Conservation (phyloP, 2,113 vertebrate species). For the Vanacampus margaritifer region DNA sequence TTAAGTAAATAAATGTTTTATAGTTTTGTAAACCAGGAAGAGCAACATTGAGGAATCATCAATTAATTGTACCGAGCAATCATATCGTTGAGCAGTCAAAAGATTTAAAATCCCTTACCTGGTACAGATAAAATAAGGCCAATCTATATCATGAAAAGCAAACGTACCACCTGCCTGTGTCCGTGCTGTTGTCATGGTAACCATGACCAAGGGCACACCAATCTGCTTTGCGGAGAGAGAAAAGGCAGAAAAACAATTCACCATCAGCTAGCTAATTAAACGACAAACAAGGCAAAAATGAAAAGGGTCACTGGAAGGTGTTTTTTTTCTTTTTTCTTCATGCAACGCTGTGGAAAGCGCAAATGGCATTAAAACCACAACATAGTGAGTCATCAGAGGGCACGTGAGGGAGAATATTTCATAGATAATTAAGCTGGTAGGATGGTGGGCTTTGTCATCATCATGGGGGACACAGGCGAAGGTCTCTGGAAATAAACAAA, state of each 20-base stretch:
- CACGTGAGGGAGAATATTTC: slow-evolving; percentile 51
- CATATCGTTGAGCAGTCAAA: slow-evolving; percentile 13
- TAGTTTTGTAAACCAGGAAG: slow-evolving; percentile 17
- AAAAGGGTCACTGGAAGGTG: not conserved
- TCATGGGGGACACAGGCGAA: slow-evolving; percentile 36
- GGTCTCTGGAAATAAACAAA: slow-evolving; percentile 50
- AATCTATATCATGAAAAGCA: slow-evolving; percentile 33
- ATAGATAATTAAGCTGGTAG: slow-evolving; percentile 53
- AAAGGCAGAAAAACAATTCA: slow-evolving; percentile 15
- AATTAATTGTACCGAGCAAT: slow-evolving; percentile 14
- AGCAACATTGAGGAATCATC: slow-evolving; percentile 27
- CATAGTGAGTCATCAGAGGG: slow-evolving; percentile 34
- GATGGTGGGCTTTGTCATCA: slow-evolving; percentile 41
- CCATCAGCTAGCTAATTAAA: slow-evolving; percentile 38
- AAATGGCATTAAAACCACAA: slow-evolving; percentile 24
- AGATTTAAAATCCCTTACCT: not conserved
- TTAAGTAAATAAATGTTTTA: too few relatives aligned
- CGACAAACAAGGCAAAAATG: not conserved
- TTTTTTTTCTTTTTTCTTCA: slow-evolving; percentile 8
- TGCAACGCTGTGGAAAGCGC: slow-evolving; percentile 15
- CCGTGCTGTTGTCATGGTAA: slow-evolving; percentile 54
- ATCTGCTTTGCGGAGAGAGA: slow-evolving; percentile 12
- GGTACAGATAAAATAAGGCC: slow-evolving; percentile 11
- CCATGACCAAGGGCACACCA: slow-evolving; percentile 19
- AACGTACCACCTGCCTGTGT: slow-evolving; percentile 15